These are phyloP conservation scores for Zingel zingel DNA, from an alignment of 2,113 vertebrate species.

Conservation along the genomic window DNA sequence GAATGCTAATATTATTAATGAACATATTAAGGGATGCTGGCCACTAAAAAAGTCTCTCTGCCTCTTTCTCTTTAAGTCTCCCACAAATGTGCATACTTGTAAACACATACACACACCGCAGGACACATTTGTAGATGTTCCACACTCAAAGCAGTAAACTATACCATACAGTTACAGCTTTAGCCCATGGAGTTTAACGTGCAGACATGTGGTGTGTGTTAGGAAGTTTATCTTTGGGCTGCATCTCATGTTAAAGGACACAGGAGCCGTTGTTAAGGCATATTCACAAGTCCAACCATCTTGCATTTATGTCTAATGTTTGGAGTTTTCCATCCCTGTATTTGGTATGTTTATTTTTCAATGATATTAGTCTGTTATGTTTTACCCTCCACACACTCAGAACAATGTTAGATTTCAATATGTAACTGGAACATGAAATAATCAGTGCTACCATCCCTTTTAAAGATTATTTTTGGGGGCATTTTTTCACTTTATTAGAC, in stretches of 20 bases:
- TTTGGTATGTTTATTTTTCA: neutral
- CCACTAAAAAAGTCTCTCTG: conserved; percentile 13
- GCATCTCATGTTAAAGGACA: conserved; percentile 56
- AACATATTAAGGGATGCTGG: conserved; percentile 51
- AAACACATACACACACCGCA: neutral
- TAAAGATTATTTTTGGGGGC: too few species aligned
- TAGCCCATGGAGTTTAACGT: conserved; percentile 26
- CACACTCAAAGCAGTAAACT: conserved; percentile 9
- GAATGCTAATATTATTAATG: conserved; percentile 68
- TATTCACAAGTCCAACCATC: neutral
- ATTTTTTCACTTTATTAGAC: too few species aligned
- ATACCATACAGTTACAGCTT: conserved; percentile 22
- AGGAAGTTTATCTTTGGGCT: conserved; percentile 61
- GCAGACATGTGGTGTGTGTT: conserved; percentile 65
- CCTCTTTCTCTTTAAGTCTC: conserved; percentile 17
- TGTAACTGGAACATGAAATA: neutral
- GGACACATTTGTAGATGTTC: conserved; percentile 24
- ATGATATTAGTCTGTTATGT: neutral
- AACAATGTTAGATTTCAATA: neutral
- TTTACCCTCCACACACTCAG: neutral
- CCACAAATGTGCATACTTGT: neutral
- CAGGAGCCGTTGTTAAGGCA: conserved; percentile 22
- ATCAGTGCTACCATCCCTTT: neutral
- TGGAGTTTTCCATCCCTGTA: neutral
- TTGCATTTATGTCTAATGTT: neutral